Evolutionary conservation across 1,140 invertebrate species (phyloP), one percentile per base, ranked within the genome.

Genomic region (Zaprionus ornatus): DNA sequence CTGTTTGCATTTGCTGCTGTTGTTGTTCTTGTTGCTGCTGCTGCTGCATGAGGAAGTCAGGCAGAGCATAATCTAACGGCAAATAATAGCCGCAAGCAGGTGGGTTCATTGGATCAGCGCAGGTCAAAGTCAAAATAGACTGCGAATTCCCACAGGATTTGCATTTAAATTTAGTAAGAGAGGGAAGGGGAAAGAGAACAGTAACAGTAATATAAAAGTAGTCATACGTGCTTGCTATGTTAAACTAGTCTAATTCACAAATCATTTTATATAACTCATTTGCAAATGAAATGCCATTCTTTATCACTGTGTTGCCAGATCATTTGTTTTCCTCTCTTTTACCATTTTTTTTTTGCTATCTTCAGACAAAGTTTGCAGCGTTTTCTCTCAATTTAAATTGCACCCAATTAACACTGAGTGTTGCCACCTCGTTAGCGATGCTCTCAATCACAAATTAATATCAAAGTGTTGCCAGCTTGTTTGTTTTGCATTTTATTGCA

Each of bases 41-140:
- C 19, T 32, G 40, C 40, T 63, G 82, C 63, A 81, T 70, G 81
- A 77, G 62, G 61, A 74, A 84, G 77, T 85, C 68, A 55, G 37
- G 13, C 55, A 62, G 72, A 50, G 74, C 62, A 69, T 72, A 71
- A 64, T 42, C 82, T 81, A 84, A 84, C 82, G 82, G 82, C 65
- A 82, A 71, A 78, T 86, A 74, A 86, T 78, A 75, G 74, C 57
- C 61, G 52, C 9, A 55, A 85, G 76, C 82, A 84, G 82, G 79
- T 85, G 82, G 70, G 82, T 85, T 86, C 82, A 81, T 45, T 68
- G 64, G 70, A 71, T 65, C 61, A 66, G 48, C 50, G 48, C 25
- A 45, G 81, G 82, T 84, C 82, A 84, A 78, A 77, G 70, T 73
- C 40, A 66, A 52, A 23, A n/a, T n/a, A 54, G 50, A 65, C 62